Evolutionary conservation across 2,113 vertebrate genomes (phyloP), one percentile per base, ranked within the genome.

Genomic region (Microcebus jonahi): DNA sequence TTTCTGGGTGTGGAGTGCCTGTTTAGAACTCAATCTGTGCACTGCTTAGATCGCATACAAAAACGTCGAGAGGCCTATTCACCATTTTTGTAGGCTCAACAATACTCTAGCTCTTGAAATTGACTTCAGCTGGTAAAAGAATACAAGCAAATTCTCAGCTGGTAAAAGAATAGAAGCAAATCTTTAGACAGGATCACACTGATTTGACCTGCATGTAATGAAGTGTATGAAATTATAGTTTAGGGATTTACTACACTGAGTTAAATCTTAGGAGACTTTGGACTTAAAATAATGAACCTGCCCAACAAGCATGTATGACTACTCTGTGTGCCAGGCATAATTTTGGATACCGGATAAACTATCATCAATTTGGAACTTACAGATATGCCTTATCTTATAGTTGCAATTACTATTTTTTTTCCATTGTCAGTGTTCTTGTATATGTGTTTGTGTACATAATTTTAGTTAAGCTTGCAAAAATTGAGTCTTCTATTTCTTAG

Each of bases 401-500:
- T 42, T 34, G 77, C 63, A 70, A 67, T 90, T 70, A 89, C 15
- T 65, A 63, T 42, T 77, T 27, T 67, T 31, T 88, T 53, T 8
- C 42, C 48, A 3, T 48, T 81, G 53, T 70, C 82, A 73, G 36
- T 27, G 25, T 77, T 93, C 27, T 75, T 84, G 13, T 45, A 36
- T 21, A 36, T 55, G 45, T 39, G 12, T 21, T 27, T 97, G 48
- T 82, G 15, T 27, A 79, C 15, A 21, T 67, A 79, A 87, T 55
- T 91, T 96, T 87, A 89, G 45, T 86, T 48, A 84, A 80, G 39
- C 39, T 57, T 48, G 42, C 29, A 67, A 67, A 34, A 31, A 50
- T 50, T 42, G 36, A 42, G 20, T 90, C 59, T 96, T 96, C 45
- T 91, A 29, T 82, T 75, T 80, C 25, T 90, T 97, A 18, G 10